A percentile compares a stretch with the other conserved stretches of the same genome.
Evolutionary conservation across 2,113 vertebrate species (phyloP).

Genomic region (Hucho hucho): DNA sequence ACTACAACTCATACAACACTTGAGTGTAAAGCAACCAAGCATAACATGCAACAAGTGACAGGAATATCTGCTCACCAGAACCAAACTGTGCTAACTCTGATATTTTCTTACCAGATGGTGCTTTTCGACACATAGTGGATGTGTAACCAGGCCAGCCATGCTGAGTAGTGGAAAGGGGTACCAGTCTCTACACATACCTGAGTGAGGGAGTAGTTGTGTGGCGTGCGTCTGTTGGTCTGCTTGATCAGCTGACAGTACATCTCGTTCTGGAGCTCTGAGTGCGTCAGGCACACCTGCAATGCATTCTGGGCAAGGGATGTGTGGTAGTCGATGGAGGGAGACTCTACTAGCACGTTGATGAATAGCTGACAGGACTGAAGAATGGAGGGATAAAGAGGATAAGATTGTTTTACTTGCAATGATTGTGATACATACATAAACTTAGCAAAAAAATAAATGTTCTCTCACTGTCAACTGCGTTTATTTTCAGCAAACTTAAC

Average conservation of each 20-base stretch:
- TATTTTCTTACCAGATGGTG: too few species aligned
- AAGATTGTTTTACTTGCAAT: neutral
- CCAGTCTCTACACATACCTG: conserved; percentile 69
- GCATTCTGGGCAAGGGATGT: conserved; percentile 88
- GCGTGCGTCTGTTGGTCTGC: conserved; percentile 80
- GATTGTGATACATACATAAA: neutral
- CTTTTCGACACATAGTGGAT: too few species aligned
- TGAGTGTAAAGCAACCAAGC: too few species aligned
- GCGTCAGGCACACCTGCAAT: conserved; percentile 86
- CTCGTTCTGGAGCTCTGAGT: conserved; percentile 87
- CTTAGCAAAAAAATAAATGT: too few species aligned
- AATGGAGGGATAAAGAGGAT: neutral
- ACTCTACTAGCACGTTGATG: conserved; percentile 88
- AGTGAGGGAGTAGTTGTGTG: conserved; percentile 81
- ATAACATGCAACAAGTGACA: too few species aligned
- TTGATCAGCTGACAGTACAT: conserved; percentile 89
- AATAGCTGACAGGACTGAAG: conserved; percentile 88
- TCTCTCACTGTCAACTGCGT: too few species aligned
- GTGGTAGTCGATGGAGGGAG: conserved; percentile 85
- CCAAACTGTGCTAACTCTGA: too few species aligned
- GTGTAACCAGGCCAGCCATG: too few species aligned
- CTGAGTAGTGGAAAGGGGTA: too few species aligned
- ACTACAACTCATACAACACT: neutral
- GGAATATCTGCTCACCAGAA: neutral
- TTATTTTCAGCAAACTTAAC: too few species aligned